Conservation (phyloP, 2,113 vertebrate genomes). For the Aphyosemion australe region DNA sequence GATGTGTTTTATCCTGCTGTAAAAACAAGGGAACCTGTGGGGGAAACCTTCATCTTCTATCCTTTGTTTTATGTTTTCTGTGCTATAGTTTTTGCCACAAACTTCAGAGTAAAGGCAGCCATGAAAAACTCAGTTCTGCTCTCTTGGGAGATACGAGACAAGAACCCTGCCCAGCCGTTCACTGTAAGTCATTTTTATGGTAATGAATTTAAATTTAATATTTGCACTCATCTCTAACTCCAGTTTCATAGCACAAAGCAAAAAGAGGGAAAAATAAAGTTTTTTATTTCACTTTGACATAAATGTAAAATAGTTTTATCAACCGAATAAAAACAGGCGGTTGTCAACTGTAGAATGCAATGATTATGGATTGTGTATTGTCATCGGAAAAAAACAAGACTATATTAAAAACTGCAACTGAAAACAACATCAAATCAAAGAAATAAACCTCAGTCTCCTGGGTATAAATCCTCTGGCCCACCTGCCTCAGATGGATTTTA, state of each 20-base stretch:
- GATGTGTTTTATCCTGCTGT: constrained; percentile 4
- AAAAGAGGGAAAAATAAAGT: too few species aligned
- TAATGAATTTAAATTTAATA: background rate
- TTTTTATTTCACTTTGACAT: too few species aligned
- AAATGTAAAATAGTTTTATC: too few species aligned
- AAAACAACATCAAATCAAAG: too few species aligned
- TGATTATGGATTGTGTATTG: too few species aligned
- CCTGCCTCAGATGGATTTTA: background rate
- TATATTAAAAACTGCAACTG: too few species aligned
- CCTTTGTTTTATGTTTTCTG: constrained; percentile 67
- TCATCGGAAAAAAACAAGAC: too few species aligned
- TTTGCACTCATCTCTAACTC: background rate
- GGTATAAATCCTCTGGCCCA: too few species aligned
- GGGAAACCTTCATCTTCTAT: constrained; percentile 76
- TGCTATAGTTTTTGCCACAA: constrained; percentile 95
- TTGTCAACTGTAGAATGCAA: too few species aligned
- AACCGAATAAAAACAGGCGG: too few species aligned
- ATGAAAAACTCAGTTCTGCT: constrained; percentile 97
- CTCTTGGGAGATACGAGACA: constrained; percentile 96
- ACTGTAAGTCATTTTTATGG: constrained; percentile 81
- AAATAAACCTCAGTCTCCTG: too few species aligned
- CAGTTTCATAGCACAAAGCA: too few species aligned
- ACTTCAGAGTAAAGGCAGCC: constrained; percentile 97
- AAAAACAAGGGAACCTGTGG: background rate
- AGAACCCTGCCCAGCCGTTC: constrained; percentile 92